Evolutionary conservation across 2,113 vertebrate genomes (phyloP), one percentile per base, ranked within the genome.

Genomic region (Cariama cristata): DNA sequence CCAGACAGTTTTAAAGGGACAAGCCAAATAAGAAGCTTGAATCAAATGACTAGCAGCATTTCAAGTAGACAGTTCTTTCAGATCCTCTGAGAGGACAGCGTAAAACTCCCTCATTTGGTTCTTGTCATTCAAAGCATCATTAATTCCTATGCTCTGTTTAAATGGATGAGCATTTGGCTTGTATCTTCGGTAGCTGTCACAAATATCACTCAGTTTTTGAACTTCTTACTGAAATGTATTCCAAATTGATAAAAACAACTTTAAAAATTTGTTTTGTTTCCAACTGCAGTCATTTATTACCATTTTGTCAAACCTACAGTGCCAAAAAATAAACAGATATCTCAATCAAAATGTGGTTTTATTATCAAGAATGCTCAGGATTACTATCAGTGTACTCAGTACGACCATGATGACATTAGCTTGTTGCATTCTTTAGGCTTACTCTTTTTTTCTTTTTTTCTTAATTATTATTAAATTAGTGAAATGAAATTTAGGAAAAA

Each of bases 1-100:
- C 52, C 40, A 35, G 76, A 35, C 69, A 55, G 12, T 68, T 84
- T 93, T 89, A 91, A 94, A 94, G 79, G n/a, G 63, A 45, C 45
- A 63, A 77, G 69, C 20, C 73, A 67, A 8, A 69, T 44, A 49
- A 63, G 86, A 55, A 69, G 40, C 72, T 73, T 26, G 50, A n/a
- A 5, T 49, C 4, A 2, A 42, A 13, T 32, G 47, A 9, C 8
- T 11, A 3, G 28, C 44, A 50, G 55, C 50, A 11, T 17, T 38
- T 68, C 22, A 6, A 44, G 76, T 3, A 40, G 69, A 52, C 11
- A 11, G 1, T 10, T 52, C 35, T 66, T 53, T 49, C 27, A 27
- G 35, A 33, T 55, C n/a, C 52, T 72, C 60, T 33, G 74, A 58
- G 73, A 14, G 76, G 18, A 40, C 50, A 27, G 38, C 32, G 53